Evolutionary conservation across 1,140 invertebrate species (phyloP).

Genomic region (Anthonomus grandis): DNA sequence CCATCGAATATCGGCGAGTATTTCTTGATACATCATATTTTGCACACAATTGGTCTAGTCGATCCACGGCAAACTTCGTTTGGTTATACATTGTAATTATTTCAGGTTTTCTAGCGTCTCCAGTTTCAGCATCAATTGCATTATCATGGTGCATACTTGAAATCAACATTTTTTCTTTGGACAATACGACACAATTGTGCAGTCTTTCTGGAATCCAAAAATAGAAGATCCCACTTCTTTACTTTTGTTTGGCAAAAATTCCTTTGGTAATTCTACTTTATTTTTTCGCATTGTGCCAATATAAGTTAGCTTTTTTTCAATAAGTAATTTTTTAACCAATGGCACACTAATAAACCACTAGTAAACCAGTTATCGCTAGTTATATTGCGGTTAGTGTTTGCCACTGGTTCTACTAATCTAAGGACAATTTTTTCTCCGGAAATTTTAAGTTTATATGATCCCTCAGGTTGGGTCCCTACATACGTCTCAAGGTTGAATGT

Average conservation of each 20-base stretch:
- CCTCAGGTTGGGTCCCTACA: constrained; percentile 42
- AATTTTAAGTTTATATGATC: constrained; percentile 28
- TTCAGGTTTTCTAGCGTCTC: too few relatives aligned
- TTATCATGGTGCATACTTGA: too few relatives aligned
- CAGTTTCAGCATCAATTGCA: too few relatives aligned
- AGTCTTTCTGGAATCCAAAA: too few relatives aligned
- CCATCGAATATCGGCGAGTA: too few relatives aligned
- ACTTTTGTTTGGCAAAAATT: constrained; percentile 32
- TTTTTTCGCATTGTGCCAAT: constrained; percentile 38
- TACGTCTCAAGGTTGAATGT: constrained; percentile 43
- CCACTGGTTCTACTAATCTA: constrained; percentile 22
- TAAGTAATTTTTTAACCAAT: constrained; percentile 15
- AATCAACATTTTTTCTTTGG: too few relatives aligned
- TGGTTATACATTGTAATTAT: too few relatives aligned
- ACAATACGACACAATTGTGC: too few relatives aligned
- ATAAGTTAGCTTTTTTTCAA: constrained; percentile 21
- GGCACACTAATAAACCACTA: constrained; percentile 23
- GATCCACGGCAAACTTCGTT: too few relatives aligned
- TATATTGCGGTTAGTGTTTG: constrained; percentile 17
- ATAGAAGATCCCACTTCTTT: too few relatives aligned
- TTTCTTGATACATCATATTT: too few relatives aligned
- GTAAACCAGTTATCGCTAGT: constrained; percentile 31
- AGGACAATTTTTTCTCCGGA: constrained; percentile 16
- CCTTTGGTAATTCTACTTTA: constrained; percentile 43
- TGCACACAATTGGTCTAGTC: too few relatives aligned